Conservation (phyloP, 2,113 vertebrate species). For the Camelus bactrianus region DNA sequence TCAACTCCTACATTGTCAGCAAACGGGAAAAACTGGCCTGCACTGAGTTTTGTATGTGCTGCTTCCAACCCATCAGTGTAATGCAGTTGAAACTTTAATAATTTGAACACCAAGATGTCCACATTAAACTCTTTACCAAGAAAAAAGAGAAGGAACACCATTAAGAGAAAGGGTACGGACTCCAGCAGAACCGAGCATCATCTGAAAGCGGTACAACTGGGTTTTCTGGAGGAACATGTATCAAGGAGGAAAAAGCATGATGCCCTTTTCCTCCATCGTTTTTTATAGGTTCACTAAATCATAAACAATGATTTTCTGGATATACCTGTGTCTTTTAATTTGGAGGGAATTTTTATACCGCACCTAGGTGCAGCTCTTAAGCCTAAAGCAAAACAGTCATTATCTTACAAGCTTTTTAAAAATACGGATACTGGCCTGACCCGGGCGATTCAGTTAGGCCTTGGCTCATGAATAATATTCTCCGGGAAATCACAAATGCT, state of each 20-base stretch:
- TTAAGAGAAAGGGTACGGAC: not conserved
- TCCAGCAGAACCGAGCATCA: not conserved
- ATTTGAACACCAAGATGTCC: conserved; percentile 41
- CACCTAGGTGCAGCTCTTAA: not conserved
- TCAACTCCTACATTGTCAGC: conserved; percentile 44
- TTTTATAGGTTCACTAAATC: not conserved
- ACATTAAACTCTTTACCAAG: conserved; percentile 15
- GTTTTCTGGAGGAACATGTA: not conserved
- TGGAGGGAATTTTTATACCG: not conserved
- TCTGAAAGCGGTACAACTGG: not conserved
- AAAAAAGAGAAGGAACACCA: not conserved
- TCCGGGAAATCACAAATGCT: conserved; percentile 70
- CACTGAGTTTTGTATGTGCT: not conserved
- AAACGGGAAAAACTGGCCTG: conserved; percentile 60
- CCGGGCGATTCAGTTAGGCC: conserved; percentile 23
- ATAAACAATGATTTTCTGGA: conserved; percentile 1
- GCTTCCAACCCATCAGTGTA: conserved; percentile 22
- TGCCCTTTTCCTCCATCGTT: not conserved
- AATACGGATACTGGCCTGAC: not conserved
- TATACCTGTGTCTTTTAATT: not conserved
- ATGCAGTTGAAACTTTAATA: conserved; percentile 44
- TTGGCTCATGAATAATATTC: conserved; percentile 41
- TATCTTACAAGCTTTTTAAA: not conserved
- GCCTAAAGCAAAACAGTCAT: not conserved
- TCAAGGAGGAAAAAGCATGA: not conserved